These are phyloP conservation scores for Hippocampus zosterae DNA, from an alignment of 2,113 vertebrate genomes.

Conservation along the genomic window DNA sequence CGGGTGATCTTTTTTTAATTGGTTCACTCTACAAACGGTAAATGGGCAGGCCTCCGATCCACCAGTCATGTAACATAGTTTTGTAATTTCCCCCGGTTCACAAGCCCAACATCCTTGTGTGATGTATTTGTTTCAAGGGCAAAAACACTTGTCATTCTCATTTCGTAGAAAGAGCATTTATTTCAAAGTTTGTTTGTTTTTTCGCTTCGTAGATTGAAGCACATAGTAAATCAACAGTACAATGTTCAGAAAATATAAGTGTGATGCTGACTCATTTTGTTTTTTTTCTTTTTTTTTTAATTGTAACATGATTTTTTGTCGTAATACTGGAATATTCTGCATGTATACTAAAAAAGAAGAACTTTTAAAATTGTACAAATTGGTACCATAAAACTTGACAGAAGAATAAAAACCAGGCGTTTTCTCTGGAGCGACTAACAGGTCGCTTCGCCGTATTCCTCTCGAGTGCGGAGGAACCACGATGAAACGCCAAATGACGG, in stretches of 20 bases:
- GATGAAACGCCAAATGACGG: slow-evolving; percentile 76
- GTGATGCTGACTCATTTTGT: slow-evolving; percentile 94
- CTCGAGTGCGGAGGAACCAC: slow-evolving; percentile 82
- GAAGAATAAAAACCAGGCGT: slow-evolving; percentile 88
- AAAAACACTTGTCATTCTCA: background rate
- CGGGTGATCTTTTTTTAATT: background rate
- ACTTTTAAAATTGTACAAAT: slow-evolving; percentile 99
- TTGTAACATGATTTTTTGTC: slow-evolving; percentile 80
- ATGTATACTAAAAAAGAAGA: slow-evolving; percentile 99
- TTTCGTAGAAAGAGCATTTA: slow-evolving; percentile 88
- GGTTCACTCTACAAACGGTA: background rate
- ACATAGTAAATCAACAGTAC: slow-evolving; percentile 99
- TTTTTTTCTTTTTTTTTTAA: slow-evolving; percentile 47
- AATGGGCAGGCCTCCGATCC: background rate
- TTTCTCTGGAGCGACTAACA: slow-evolving; percentile 85
- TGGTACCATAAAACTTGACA: slow-evolving; percentile 99
- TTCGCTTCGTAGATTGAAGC: slow-evolving; percentile 98
- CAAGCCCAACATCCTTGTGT: background rate
- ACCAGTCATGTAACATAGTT: background rate
- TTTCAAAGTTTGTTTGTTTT: slow-evolving; percentile 83
- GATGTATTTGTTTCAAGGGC: background rate
- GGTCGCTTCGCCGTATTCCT: slow-evolving; percentile 73
- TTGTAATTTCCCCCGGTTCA: background rate
- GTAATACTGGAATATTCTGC: slow-evolving; percentile 96
- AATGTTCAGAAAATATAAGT: slow-evolving; percentile 99